Base-by-base conservation (phyloP, 2,113 vertebrate species). In the Piprites chloris region DNA sequence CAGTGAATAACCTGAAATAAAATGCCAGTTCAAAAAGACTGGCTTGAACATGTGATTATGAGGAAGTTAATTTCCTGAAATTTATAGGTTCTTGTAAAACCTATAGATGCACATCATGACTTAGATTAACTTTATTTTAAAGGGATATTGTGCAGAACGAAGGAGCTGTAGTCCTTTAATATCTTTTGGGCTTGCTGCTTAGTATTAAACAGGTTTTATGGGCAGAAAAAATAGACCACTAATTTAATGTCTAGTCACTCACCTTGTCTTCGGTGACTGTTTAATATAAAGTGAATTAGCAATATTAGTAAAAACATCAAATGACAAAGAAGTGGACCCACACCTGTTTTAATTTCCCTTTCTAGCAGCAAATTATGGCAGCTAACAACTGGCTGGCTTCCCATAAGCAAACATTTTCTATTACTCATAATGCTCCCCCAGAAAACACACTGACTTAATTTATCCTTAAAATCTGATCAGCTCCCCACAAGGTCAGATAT, bases 41-140 rank as follows among this genome's bases (percentile, higher is more conserved):
- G 50, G 62, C 77, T 53, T 59, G 35, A 93, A 87, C 72, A 84
- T 16, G 20, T 56, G 39, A 93, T 95, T 79, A 96, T 15, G 47
- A 87, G 63, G 61, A 84, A 95, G 79, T 93, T 97, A 97, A 97
- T 97, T 97, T 97, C 93, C 95, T 93, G 93, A 80, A 91, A 97
- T 97, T 97, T 96, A 96, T 76, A 76, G 85, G 65, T 39, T n/a
- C 92, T 46, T 95, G 73, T 95, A 97, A 97, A 97, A 94, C 76
- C 72, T 68, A 87, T 67, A 96, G 93, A 91, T 96, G 89, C 86
- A 88, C 39, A 76, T 94, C 83, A 85, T 76, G 91, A 78, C 65
- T 96, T 95, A 95, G 82, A 91, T 97, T 97, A 95, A 95, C 95
- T 97, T 96, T 72, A 95, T 85, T 95, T 96, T 78, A 62, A 79